Conservation (phyloP, 2,888 invertebrate genomes). For the Anthophora plumipes region DNA sequence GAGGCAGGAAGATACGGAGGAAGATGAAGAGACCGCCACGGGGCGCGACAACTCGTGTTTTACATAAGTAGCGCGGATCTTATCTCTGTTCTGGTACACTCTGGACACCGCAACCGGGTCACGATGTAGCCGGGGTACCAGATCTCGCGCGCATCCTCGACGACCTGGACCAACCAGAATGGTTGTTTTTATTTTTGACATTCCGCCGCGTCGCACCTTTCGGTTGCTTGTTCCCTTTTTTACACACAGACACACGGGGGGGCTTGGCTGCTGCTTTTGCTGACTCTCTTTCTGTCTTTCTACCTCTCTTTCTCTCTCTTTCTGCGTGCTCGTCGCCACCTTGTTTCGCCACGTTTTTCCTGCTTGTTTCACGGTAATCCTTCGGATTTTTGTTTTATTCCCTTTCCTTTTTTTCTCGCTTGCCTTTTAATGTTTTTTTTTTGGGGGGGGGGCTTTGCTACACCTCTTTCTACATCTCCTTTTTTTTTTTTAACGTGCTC, state of each 20-base stretch:
- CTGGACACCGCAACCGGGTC: constrained; percentile 68
- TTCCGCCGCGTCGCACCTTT: constrained; percentile 11
- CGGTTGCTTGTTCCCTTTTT: constrained; percentile 12
- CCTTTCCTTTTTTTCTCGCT: not conserved
- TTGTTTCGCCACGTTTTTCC: constrained; percentile 35
- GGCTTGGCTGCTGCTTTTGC: not conserved
- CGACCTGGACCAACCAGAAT: constrained; percentile 45
- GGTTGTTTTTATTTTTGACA: constrained; percentile 53
- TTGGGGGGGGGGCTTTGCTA: too few species aligned
- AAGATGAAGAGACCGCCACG: constrained; percentile 63
- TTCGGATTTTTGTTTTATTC: not conserved
- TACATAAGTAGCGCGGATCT: constrained; percentile 76
- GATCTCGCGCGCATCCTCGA: constrained; percentile 37
- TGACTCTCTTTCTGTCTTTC: not conserved
- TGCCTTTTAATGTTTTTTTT: too few species aligned
- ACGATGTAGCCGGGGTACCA: constrained; percentile 63
- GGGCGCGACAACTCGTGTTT: constrained; percentile 78
- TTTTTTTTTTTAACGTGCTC: not conserved
- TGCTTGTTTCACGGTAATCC: not conserved
- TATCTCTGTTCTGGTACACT: constrained; percentile 67
- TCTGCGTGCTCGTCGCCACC: constrained; percentile 31
- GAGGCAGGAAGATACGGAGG: constrained; percentile 30
- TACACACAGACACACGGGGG: not conserved
- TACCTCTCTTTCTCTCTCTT: not conserved
- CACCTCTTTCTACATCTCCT: too few species aligned